phyloP scores from a whole-genome alignment of 2,113 vertebrate genomes.

The Dermatemys mawii region DNA sequence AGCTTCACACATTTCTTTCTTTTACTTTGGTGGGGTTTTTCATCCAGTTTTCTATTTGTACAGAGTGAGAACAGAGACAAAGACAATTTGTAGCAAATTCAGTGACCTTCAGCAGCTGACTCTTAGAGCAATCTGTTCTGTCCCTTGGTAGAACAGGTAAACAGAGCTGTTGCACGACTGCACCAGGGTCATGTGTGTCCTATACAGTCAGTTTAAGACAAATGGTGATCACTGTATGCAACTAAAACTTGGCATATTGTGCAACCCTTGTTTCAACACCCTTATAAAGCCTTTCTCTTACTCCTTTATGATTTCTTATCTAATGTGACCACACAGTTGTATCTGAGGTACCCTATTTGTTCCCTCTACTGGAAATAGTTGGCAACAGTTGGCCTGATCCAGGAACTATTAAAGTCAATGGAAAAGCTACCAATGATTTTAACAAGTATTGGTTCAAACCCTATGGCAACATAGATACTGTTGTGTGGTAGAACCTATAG shows the following conservation, averaged over 20 bases:
- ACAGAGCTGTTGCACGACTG: neutral
- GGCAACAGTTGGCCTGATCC: neutral
- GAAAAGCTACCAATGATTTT: neutral
- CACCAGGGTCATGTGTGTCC: neutral
- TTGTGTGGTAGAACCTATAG: neutral
- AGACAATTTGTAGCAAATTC: neutral
- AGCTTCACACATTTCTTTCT: neutral
- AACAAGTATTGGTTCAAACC: neutral
- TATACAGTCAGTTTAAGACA: neutral
- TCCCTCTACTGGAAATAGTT: neutral
- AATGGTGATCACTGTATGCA: neutral
- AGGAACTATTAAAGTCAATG: neutral
- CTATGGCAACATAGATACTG: neutral
- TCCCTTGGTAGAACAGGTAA: neutral
- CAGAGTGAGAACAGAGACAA: neutral
- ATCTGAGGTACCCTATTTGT: neutral
- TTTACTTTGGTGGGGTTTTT: neutral
- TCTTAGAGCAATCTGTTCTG: neutral
- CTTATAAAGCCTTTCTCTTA: neutral
- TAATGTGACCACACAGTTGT: neutral
- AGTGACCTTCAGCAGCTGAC: neutral
- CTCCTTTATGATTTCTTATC: neutral
- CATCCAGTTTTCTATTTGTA: neutral
- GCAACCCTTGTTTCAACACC: neutral
- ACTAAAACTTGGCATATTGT: neutral